Evolutionary conservation across 2,888 invertebrate species (phyloP), one percentile per base, ranked within the genome.

Genomic region (Apamea sordens): DNA sequence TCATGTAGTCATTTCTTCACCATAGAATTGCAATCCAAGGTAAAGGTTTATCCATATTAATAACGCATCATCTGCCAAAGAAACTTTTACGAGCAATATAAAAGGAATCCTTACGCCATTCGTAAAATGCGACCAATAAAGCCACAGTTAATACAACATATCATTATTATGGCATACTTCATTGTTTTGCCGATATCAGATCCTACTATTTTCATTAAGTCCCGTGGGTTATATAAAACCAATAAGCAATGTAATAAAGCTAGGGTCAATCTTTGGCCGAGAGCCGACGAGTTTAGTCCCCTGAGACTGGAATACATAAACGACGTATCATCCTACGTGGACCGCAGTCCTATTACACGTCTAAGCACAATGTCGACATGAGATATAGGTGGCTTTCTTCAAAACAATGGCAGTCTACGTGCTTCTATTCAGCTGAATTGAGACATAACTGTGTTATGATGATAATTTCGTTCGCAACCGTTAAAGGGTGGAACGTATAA

Each of bases 191-290:
- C 79, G 76, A 85, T 83, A 89, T 87, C 86, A 73, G 83, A 44
- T 85, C 79, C 79, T 84, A 87, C 87, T 90, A 90, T 90, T 92
- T 93, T 92, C 90, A 91, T 92, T 91, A 87, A 87, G 84, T 91
- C 93, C 89, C 93, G 21, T 79, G 92, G 92, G 93, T 85, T 91
- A 88, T 91, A 90, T 90, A 89, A 91, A 94, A 93, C 92, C 92
- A 93, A 93, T 94, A 93, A 91, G 90, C 90, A 83, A 78, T 80
- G 89, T 93, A 93, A 94, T 94, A 93, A 94, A 93, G 89, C 90
- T 89, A 83, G 82, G 92, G 91, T 92, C 93, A 92, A 92, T 92
- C 89, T 88, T 90, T 89, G 87, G 87, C 81, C 88, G 80, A 90
- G 90, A 92, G 81, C 88, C 89, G 88, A 87, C 83, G 90, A 91